A percentile compares a stretch with the other conserved stretches of the same genome.
These are phyloP conservation scores for Ceyx margarethae DNA, from an alignment of 2,113 vertebrate species.

Conservation along the genomic window DNA sequence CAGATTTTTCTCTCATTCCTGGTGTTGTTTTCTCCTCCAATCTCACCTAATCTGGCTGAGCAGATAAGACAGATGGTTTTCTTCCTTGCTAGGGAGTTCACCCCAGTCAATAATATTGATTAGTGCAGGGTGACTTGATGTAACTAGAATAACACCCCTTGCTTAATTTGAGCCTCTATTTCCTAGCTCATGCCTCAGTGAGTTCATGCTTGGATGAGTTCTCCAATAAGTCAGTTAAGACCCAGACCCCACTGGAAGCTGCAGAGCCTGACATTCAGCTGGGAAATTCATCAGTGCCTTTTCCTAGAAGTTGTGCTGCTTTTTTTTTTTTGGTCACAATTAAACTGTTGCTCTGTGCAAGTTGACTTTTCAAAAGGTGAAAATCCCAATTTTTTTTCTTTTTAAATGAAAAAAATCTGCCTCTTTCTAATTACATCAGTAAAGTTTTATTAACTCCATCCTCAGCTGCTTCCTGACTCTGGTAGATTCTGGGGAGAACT, in stretches of 20 bases:
- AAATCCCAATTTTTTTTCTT: not conserved
- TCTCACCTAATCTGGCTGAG: not conserved
- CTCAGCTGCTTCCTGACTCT: not conserved
- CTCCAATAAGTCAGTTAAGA: conserved; percentile 72
- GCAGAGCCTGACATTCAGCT: not conserved
- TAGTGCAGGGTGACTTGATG: conserved; percentile 76
- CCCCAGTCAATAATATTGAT: conserved; percentile 78
- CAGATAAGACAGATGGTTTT: conserved; percentile 24
- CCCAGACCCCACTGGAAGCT: conserved; percentile 29
- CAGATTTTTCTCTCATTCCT: not conserved
- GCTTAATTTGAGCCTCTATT: not conserved
- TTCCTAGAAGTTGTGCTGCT: not conserved
- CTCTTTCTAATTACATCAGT: not conserved
- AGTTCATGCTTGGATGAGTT: conserved; percentile 70
- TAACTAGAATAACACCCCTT: conserved; percentile 68
- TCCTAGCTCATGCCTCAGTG: conserved; percentile 36
- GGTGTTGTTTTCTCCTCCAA: not conserved
- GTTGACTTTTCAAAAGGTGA: not conserved
- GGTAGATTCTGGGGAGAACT: no score
- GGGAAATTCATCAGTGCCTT: conserved; percentile 11
- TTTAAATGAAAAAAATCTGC: not conserved
- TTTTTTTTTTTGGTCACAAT: not conserved
- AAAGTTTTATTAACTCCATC: not conserved
- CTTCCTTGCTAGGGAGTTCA: conserved; percentile 42
- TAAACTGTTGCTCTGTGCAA: not conserved